These are phyloP conservation scores for Antennarius striatus DNA, from an alignment of 2,113 vertebrate genomes.

Conservation along the genomic window DNA sequence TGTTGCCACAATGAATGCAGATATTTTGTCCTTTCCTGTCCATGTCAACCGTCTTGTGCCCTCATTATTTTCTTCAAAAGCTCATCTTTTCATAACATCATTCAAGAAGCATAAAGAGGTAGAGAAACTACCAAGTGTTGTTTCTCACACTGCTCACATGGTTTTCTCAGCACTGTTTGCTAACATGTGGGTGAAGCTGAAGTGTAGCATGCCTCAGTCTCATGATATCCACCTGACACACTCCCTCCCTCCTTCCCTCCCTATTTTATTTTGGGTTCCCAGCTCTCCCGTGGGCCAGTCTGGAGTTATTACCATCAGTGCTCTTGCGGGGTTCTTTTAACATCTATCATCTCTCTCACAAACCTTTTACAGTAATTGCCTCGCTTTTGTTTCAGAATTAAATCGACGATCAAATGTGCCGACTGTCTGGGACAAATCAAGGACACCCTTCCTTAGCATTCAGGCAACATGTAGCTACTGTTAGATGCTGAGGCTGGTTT, in stretches of 20 bases:
- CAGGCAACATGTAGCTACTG: conserved; percentile 44
- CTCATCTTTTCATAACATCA: conserved; percentile 30
- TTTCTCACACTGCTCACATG: conserved; percentile 60
- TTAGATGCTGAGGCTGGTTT: conserved; percentile 19
- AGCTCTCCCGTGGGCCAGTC: conserved; percentile 46
- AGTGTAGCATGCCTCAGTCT: conserved; percentile 67
- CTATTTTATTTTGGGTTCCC: conserved; percentile 24
- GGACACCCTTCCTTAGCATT: conserved; percentile 43
- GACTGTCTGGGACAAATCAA: conserved; percentile 57
- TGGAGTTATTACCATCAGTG: conserved; percentile 58
- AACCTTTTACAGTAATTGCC: conserved; percentile 66
- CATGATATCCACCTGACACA: conserved; percentile 80
- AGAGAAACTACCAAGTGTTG: conserved; percentile 32
- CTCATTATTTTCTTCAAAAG: conserved; percentile 26
- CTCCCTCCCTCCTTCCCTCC: conserved; percentile 17
- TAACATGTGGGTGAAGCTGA: conserved; percentile 58
- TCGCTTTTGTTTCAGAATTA: conserved; percentile 63
- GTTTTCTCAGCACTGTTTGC: conserved; percentile 32
- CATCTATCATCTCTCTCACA: conserved; percentile 54
- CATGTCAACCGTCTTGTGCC: conserved; percentile 23
- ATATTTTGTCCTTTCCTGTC: conserved; percentile 56
- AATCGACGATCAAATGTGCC: conserved; percentile 63
- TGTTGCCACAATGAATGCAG: conserved; percentile 59
- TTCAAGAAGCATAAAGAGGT: conserved; percentile 6
- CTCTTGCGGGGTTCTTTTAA: conserved; percentile 58